Evolutionary conservation across 2,888 invertebrate species (phyloP), one percentile per base, ranked within the genome.

Genomic region (Drosophila picticornis): DNA sequence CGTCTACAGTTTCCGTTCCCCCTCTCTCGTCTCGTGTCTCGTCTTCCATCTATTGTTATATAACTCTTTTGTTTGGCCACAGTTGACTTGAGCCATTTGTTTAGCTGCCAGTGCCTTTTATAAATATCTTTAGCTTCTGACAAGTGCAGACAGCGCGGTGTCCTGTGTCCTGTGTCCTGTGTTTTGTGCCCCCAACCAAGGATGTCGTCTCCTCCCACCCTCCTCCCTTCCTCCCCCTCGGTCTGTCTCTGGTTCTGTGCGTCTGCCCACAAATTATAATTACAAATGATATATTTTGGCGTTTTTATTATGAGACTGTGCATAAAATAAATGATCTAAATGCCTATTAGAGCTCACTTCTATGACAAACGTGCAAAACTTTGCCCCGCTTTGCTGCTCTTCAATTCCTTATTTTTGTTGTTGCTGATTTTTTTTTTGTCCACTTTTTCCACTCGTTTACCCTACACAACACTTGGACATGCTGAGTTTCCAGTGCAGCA

Each of bases 221-320:
- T 11, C 11, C 11, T 1, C 5, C 32, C 46, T 4, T 46, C 7
- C 11, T 16, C 32, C 11, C 4, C 9, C 7, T 16, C 50, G 31
- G 19, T 46, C 4, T n/a, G n/a, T 10, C 16, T 32, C 22, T 50
- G 29, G 4, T 2, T 36, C 38, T 61, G 34, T 32, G 29, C 27
- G 48, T 29, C 63, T 34, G 80, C 59, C 71, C 83, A 82, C 82
- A 79, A 82, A 82, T 82, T 82, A 84, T 82, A 84, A 84, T 87
- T 82, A 79, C 83, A 82, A 84, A 89, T 87, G 80, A 82, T 82
- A 78, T 84, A 81, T 84, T 79, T 75, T 84, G 84, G 84, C 75
- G 68, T 80, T 81, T 84, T 86, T 88, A 78, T 75, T 87, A 81
- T 78, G 57, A 78, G 81, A 71, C 81, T 83, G 77, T 81, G 81